Percentiles rank a stretch among this genome's conserved stretches.
phyloP scores from a whole-genome alignment of 2,888 invertebrate species.

The Drosophila atroscutellata region DNA sequence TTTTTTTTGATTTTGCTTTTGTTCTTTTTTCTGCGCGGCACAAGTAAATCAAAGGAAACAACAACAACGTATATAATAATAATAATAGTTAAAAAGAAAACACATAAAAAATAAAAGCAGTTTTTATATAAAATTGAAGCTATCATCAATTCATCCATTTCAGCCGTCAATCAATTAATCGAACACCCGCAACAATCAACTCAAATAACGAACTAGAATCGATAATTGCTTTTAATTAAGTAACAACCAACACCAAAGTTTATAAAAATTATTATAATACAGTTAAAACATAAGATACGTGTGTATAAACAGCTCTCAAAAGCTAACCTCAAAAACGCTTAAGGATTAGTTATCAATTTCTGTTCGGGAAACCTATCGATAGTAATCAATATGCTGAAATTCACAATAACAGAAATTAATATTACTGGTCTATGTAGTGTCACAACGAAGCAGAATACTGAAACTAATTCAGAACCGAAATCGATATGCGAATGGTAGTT shows the following conservation, averaged over 20 bases:
- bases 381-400: neutral
- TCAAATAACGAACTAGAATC: constrained; percentile 34
- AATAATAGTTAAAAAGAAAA: constrained; percentile 24
- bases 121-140: constrained; percentile 34
- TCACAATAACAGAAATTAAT: neutral
- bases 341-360: neutral
- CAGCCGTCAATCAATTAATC: constrained; percentile 15
- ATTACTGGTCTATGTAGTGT: neutral
- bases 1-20: neutral
- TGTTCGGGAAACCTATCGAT: neutral
- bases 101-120: constrained; percentile 42
- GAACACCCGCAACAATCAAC: constrained; percentile 38
- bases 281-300: constrained; percentile 36
- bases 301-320: constrained; percentile 1
- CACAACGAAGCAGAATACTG: neutral
- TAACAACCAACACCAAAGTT: constrained; percentile 49
- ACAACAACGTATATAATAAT: constrained; percentile 22
- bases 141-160: constrained; percentile 3
- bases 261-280: constrained; percentile 34
- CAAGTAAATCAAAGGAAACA: constrained; percentile 36
- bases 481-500: neutral
- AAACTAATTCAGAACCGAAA: neutral
- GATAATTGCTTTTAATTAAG: constrained; percentile 13
- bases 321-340: constrained; percentile 23
- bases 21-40: constrained; percentile 27